Evolutionary conservation across 2,888 invertebrate genomes (phyloP), one percentile per base, ranked within the genome.

Genomic region (Sericinus montela): DNA sequence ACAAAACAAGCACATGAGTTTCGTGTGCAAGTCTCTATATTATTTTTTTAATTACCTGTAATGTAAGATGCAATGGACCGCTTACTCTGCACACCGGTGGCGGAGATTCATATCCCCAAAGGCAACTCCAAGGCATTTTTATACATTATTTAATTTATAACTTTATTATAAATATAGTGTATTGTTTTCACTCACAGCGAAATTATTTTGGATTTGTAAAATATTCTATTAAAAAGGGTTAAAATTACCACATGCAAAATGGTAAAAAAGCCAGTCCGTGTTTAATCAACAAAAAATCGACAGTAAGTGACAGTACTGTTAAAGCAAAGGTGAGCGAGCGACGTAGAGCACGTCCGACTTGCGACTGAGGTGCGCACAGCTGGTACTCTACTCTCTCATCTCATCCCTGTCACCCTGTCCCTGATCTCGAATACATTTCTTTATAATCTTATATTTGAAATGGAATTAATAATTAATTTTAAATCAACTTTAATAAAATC

Each of bases 81-180:
- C 81, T 85, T 57, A 88, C 81, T 65, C 79, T 71, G 72, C 87
- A 87, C 42, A 74, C 62, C 11, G 87, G 83, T 51, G 81, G 71
- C 39, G 86, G 86, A 58, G 82, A 69, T 55, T 87, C 72, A 58
- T 87, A 88, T 57, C 87, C 87, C 87, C 87, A 88, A 37, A 88
- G 62, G 65, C 87, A 88, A 64, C 81, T 88, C 87, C 87, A 88
- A 71, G 87, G 85, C 87, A 88, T 87, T 67, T 67, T 63, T 75
- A 55, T 55, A 66, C 75, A 80, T 76, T 62, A 56, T 59, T 54
- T 40, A 14, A 35, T 32, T 19, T 32, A 7, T 6, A 39, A 43
- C 14, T 30, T 30, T 50, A 19, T 19, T 5, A 19, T 19, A 19
- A 5, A 19, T 19, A 3, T 19, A 3, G 19, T 5, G 5, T 11